These are phyloP conservation scores for Megaceryle alcyon DNA, from an alignment of 2,797 vertebrate species.

Conservation along the genomic window DNA sequence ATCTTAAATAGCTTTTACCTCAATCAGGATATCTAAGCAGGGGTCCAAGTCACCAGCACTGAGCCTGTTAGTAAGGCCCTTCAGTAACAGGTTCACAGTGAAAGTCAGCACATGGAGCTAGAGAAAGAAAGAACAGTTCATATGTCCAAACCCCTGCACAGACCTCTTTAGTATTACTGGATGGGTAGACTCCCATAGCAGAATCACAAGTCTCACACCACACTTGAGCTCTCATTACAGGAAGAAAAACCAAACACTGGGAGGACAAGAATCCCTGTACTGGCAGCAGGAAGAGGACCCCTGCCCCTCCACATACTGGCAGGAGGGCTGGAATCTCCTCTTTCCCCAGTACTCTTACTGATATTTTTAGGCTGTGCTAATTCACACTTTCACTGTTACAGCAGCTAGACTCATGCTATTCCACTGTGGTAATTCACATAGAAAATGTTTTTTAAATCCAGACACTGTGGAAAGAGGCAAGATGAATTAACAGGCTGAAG, in stretches of 20 bases:
- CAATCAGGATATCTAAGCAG: conserved; percentile 89
- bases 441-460: background rate
- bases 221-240: background rate
- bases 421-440: background rate
- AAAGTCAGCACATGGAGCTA: conserved; percentile 96
- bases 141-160: background rate
- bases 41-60: conserved; percentile 90
- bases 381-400: background rate
- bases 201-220: background rate
- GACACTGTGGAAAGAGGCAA: background rate
- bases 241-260: background rate
- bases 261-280: background rate
- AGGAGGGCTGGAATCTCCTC: background rate
- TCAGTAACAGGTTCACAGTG: conserved; percentile 90
- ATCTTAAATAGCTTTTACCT: conserved; percentile 77
- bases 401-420: background rate
- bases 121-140: background rate
- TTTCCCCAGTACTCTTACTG: background rate
- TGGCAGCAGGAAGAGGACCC: background rate
- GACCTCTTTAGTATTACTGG: background rate
- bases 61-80: conserved; percentile 82
- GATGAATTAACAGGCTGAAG: background rate
- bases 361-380: background rate
- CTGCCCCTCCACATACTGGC: background rate
- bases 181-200: background rate